Base-by-base conservation (phyloP, 1,140 invertebrate species). In the Pseudomyrmex sp. region DNA sequence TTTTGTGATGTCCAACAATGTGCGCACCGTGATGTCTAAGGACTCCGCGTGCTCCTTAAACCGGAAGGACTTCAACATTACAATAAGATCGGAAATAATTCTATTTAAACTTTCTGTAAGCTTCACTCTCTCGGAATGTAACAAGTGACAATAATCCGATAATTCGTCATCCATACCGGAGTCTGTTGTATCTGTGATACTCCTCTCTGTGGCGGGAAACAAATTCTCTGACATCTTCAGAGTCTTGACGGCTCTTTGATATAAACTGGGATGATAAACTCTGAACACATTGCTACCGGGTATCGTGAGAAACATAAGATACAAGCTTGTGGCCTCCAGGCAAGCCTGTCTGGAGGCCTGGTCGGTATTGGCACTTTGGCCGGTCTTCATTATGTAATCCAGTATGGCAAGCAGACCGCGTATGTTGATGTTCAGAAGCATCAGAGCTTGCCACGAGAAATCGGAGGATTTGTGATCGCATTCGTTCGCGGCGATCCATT, bases 251-350 rank as follows among this genome's bases (percentile, higher is more conserved):
- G 95, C 91, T 80, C 93, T 92, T 44, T 94, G 88, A 87, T 95
- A 96, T 9, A 96, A 86, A 56, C 95, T 95, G 2, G 95, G 93
- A 85, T 96, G 95, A 89, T 96, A 96, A 1, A 96, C 91, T 56
- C 95, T 91, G 88, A 95, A 96, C 2, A 95, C 95, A 63, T 92
- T 94, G 84, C 95, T 96, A 8, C 95, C 96, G 52, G 95, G 94
- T 35, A 96, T 88, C n/a, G 93, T 89, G 20, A 96, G 84, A 1
- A 95, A 85, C 7, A 92, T 90, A 46, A 95, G 92, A 87, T 96
- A 96, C 0, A 95, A 73, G 74, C 93, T 93, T 9, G 94, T 92
- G 2, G 95, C 94, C 44, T 91, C 84, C 1, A 95, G 87, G 85
- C 94, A 94, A 7, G 91, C 84, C 65, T 94, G 90, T 18, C 93